Evolutionary conservation across 2,888 invertebrate genomes (phyloP), one percentile per base, ranked within the genome.

Genomic region (Timema podura): DNA sequence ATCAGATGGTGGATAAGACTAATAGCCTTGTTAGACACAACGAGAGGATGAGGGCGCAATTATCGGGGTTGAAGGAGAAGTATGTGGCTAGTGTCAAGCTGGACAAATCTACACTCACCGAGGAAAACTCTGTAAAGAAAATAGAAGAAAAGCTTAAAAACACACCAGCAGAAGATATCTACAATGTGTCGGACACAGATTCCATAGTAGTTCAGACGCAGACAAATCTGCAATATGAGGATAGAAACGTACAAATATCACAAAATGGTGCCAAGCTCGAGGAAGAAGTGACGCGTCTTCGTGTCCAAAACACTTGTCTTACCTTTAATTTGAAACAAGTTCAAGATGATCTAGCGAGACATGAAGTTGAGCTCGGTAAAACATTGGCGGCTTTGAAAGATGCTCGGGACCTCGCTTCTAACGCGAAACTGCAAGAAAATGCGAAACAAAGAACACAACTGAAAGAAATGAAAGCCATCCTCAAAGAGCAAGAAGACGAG

Each of bases 381-480:
- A 59, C 67, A 5, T 16, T 61, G 48, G 5, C 48, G 6, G 46
- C 61, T 6, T 15, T 69, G 66, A 47, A 13, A 64, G 68, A 68
- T 16, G n/a, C 48, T 6, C 59, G 64, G 48, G 68, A 68, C 13
- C 30, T 30, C 30, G 44, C 48, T 68, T 59, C 68, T 30, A 65
- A 68, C 44, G 13, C 48, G 11, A n/a, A n/a, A 30, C 5, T 47
- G 46, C 48, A 48, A 8, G 68, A 68, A 47, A 68, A 61, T 47
- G 10, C 7, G 11, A 65, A 47, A 6, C 64, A 64, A 15, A 72
- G 68, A 45, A 68, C 65, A 45, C 70, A 72, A 45, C 45, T 70
- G 45, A 64, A 65, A 54, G 70, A 64, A 15, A 7, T 71, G 54
- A 68, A 68, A 54, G 6, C 44, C 15, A 44, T 68, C 13, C 48